Base-by-base conservation (phyloP, 2,797 vertebrate species). In the Knipowitschia caucasica region DNA sequence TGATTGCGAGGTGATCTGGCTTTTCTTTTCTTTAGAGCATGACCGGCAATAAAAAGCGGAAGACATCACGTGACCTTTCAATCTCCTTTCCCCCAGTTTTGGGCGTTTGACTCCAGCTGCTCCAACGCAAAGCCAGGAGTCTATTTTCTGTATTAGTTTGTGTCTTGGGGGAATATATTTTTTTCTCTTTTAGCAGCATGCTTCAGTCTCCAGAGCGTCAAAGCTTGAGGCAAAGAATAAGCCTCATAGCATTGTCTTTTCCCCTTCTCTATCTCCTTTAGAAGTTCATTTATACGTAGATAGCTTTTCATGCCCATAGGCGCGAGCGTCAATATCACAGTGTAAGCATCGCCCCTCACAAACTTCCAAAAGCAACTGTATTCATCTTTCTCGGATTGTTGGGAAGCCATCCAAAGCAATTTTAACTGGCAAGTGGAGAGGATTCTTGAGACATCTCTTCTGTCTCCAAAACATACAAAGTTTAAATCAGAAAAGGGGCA, bases 391-490 rank as follows among this genome's bases (percentile, higher is more conserved):
- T 67, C 7, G 34, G 75, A 79, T 77, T 74, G 63, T 82, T n/a
- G 56, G 88, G 86, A 88, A 58, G 2, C 1, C 27, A 64, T 86
- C 86, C 87, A 91, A 86, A 82, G 77, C 80, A 86, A 89, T 90
- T 89, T 88, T 59, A 78, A 59, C 72, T 72, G 78, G 79, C 70
- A 68, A 87, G 81, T 60, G 62, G 62, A 78, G 72, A 88, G 74
- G 86, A 90, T 87, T 87, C 86, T 75, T 30, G 56, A 86, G 78
- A 80, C 78, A 86, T 85, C 70, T 85, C 65, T 82, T 82, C 81
- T 80, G 70, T 82, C 71, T 89, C 85, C 84, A 90, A 91, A 84
- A 80, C 66, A 87, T 78, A 89, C 83, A 86, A 77, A 62, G 74
- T 67, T 78, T 81, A 83, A 85, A 89, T 85, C 68, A 78, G 78